Evolutionary conservation across 2,797 vertebrate species (phyloP).

Genomic region (Adelosebastes latens): DNA sequence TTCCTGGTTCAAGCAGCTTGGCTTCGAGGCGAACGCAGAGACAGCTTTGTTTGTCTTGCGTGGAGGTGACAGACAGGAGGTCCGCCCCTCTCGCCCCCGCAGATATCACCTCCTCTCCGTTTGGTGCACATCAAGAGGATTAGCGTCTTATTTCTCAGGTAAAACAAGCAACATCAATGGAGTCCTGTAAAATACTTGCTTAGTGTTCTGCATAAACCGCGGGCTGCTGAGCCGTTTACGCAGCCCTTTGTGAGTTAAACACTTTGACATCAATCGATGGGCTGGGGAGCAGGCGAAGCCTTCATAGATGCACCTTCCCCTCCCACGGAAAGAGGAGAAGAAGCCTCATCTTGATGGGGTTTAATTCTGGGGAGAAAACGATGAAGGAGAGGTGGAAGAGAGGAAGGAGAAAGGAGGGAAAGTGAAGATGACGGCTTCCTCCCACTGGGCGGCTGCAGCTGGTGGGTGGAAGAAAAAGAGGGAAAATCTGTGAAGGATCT

Average conservation of each 20-base stretch:
- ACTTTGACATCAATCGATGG: conserved; percentile 65
- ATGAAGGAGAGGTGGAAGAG: conserved; percentile 49
- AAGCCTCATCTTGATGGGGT: conserved; percentile 40
- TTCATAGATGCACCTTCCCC: conserved; percentile 66
- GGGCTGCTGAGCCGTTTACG: conserved; percentile 40
- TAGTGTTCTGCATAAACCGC: conserved; percentile 49
- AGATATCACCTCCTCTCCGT: conserved; percentile 54
- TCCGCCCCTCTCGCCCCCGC: conserved; percentile 61
- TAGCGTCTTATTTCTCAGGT: conserved; percentile 65
- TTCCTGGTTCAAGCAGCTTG: conserved; percentile 1
- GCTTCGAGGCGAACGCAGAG: conserved; percentile 16
- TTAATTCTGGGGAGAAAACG: conserved; percentile 51
- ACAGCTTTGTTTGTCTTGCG: conserved; percentile 60
- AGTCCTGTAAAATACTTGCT: conserved; percentile 45
- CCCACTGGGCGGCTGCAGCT: conserved; percentile 50
- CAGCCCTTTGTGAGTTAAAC: conserved; percentile 66
- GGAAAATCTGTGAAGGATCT: conserved; percentile 3
- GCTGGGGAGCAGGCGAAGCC: conserved; percentile 50
- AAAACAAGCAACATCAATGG: conserved; percentile 69
- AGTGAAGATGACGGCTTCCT: conserved; percentile 61
- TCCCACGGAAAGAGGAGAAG: conserved; percentile 54
- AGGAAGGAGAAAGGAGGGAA: conserved; percentile 34
- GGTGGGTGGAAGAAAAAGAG: conserved; percentile 49
- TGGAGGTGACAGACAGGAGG: conserved; percentile 71
- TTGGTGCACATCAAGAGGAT: conserved; percentile 66